Conservation (phyloP, 2,113 vertebrate species). For the Jaculus jaculus region DNA sequence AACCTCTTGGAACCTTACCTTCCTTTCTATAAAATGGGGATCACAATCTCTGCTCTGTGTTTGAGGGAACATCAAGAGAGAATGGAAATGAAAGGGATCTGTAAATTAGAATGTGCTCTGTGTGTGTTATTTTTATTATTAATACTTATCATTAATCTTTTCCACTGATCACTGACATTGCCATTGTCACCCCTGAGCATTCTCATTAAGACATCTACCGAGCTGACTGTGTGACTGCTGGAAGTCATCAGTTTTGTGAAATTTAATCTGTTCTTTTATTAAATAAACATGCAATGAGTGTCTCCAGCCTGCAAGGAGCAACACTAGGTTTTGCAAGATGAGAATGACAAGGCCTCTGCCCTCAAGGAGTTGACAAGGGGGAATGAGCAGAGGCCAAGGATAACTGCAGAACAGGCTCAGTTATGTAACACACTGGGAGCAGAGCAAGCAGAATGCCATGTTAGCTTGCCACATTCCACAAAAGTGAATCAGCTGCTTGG, state of each 20-base stretch:
- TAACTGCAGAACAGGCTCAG: not conserved
- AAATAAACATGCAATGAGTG: constrained; percentile 48
- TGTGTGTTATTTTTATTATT: constrained; percentile 25
- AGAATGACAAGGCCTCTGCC: constrained; percentile 54
- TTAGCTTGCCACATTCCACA: constrained; percentile 13
- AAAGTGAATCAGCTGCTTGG: not conserved
- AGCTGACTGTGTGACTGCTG: not conserved
- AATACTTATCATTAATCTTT: not conserved
- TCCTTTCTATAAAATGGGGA: not conserved
- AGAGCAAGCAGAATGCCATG: not conserved
- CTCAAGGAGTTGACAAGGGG: constrained; percentile 58
- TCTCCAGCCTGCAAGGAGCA: not conserved
- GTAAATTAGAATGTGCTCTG: not conserved
- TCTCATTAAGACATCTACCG: not conserved
- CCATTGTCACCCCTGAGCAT: not conserved
- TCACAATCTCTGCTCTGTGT: not conserved
- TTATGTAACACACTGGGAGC: not conserved
- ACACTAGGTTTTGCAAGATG: constrained; percentile 22
- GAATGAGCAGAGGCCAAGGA: constrained; percentile 17
- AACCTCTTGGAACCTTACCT: not conserved
- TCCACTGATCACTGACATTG: not conserved
- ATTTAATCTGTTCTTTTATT: constrained; percentile 28
- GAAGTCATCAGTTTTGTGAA: not conserved
- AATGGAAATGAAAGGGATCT: not conserved
- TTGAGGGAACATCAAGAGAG: not conserved